A percentile compares a stretch with the other conserved stretches of the same genome.
phyloP scores from a whole-genome alignment of 1,140 invertebrate genomes.

The Yoshiicerus persimilis region DNA sequence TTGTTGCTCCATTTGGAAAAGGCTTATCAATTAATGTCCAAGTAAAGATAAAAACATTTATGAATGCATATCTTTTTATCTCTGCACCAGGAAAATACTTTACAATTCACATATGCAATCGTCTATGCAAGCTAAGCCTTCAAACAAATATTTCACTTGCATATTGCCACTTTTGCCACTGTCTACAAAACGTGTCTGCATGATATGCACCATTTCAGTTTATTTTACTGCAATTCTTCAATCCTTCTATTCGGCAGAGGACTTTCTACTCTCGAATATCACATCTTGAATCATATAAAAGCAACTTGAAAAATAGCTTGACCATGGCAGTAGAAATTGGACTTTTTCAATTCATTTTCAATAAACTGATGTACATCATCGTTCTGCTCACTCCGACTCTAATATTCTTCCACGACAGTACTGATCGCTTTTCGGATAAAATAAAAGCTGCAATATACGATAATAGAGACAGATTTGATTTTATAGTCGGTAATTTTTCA shows the following conservation, averaged over 20 bases:
- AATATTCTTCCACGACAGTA: not conserved
- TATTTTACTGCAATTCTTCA: too few species aligned
- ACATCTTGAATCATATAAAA: not conserved
- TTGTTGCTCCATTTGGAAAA: too few species aligned
- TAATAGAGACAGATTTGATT: slow-evolving; percentile 34
- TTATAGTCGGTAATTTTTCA: slow-evolving; percentile 44
- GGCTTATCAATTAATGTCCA: too few species aligned
- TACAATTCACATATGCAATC: too few species aligned
- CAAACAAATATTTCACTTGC: too few species aligned
- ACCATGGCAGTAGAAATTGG: not conserved
- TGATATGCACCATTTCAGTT: too few species aligned
- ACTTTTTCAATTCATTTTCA: not conserved
- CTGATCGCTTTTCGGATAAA: slow-evolving; percentile 8
- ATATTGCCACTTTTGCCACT: too few species aligned
- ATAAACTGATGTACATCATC: not conserved
- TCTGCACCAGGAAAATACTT: too few species aligned
- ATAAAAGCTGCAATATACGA: slow-evolving; percentile 21
- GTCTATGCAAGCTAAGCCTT: too few species aligned
- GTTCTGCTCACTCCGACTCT: not conserved
- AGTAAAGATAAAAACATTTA: too few species aligned
- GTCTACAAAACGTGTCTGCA: too few species aligned
- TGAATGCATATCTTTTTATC: too few species aligned
- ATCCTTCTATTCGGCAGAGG: slow-evolving; percentile 50
- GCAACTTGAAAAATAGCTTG: not conserved
- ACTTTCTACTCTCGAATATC: not conserved